These are phyloP conservation scores for Sinocyclocheilus grahami DNA, from an alignment of 2,113 vertebrate genomes.

Conservation along the genomic window DNA sequence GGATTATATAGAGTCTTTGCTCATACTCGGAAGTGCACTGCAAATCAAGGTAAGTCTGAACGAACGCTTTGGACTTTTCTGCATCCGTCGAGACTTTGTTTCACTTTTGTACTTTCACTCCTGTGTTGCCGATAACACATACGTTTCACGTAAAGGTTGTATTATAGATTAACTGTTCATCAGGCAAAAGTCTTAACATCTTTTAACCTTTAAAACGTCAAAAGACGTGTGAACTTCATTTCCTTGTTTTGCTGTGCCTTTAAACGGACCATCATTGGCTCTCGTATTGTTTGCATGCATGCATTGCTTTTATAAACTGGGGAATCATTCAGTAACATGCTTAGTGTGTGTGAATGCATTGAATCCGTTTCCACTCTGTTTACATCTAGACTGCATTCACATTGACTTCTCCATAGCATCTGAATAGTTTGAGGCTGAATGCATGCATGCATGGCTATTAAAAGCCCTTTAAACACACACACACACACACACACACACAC, in stretches of 20 bases:
- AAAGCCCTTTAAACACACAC: background rate
- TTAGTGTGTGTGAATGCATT: background rate
- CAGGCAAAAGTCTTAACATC: background rate
- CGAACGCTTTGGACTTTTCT: background rate
- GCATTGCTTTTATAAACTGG: background rate
- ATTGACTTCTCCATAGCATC: background rate
- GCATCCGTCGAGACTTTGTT: background rate
- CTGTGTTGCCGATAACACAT: background rate
- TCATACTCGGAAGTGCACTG: background rate
- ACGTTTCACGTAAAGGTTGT: background rate
- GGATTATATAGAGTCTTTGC: background rate
- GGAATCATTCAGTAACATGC: background rate
- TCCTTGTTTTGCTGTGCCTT: conserved; percentile 17
- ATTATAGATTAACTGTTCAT: too few species aligned
- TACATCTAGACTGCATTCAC: background rate
- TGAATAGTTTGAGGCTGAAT: background rate
- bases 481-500: background rate
- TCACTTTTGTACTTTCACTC: background rate
- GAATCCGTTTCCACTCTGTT: background rate
- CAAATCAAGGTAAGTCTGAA: background rate
- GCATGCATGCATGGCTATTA: background rate
- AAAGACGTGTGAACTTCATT: background rate
- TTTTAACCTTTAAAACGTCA: background rate
- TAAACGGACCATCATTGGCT: background rate
- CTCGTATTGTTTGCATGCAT: background rate